These are phyloP conservation scores for Scortum barcoo DNA, from an alignment of 2,113 vertebrate species.

Conservation along the genomic window DNA sequence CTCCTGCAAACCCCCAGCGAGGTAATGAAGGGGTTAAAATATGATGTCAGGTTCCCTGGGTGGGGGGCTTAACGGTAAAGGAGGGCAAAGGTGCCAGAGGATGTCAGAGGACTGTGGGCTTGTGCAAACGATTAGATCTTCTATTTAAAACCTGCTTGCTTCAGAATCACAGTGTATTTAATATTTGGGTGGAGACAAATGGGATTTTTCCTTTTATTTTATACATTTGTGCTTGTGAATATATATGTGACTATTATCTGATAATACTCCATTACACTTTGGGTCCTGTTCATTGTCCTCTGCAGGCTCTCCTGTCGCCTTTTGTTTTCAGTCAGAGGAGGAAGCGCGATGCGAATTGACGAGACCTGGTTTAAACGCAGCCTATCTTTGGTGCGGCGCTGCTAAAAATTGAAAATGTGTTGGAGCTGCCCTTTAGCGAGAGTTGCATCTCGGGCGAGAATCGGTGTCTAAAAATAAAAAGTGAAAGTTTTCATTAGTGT, in stretches of 20 bases:
- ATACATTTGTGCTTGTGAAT: neutral
- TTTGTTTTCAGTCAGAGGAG: constrained; percentile 42
- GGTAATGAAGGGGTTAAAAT: constrained; percentile 53
- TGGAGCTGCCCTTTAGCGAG: constrained; percentile 16
- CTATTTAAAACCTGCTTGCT: neutral
- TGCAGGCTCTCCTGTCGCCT: neutral
- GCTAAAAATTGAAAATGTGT: constrained; percentile 22
- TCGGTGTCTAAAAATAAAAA: constrained; percentile 40
- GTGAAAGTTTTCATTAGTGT: constrained; percentile 20
- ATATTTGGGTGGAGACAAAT: neutral
- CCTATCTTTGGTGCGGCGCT: neutral
- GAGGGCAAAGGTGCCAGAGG: constrained; percentile 25
- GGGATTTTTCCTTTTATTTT: neutral
- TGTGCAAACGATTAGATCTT: constrained; percentile 2
- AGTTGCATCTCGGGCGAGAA: neutral
- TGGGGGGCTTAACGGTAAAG: constrained; percentile 54
- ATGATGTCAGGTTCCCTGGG: constrained; percentile 46
- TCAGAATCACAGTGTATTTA: neutral
- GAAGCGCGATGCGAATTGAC: constrained; percentile 28
- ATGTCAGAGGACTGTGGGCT: constrained; percentile 1
- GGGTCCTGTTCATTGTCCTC: neutral
- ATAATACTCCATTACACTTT: neutral
- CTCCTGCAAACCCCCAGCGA: constrained; percentile 1
- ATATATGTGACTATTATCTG: too few relatives aligned
- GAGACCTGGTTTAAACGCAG: constrained; percentile 3